Conservation (phyloP, 2,113 vertebrate species). For the Tupaia chinensis region DNA sequence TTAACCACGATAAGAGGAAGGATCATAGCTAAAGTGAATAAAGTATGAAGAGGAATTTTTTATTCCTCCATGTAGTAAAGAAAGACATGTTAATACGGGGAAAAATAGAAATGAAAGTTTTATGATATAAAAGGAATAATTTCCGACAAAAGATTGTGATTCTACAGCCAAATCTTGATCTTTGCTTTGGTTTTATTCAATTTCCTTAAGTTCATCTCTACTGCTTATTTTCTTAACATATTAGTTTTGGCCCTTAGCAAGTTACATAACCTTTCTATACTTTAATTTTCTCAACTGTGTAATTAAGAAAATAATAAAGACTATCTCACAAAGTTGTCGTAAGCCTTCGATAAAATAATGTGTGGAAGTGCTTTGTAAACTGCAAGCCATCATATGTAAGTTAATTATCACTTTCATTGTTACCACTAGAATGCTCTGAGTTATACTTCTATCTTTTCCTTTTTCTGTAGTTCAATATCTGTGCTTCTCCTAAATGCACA, state of each 20-base stretch:
- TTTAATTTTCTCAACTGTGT: slow-evolving; percentile 62
- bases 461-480: slow-evolving; percentile 3
- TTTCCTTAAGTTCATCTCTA: neutral
- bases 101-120: neutral
- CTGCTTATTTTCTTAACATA: slow-evolving; percentile 22
- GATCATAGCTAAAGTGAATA: neutral
- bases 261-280: slow-evolving; percentile 60
- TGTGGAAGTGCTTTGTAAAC: slow-evolving; percentile 56
- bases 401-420: slow-evolving; percentile 63
- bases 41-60: neutral
- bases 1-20: neutral
- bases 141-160: neutral
- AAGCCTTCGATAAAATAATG: slow-evolving; percentile 42
- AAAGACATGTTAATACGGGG: neutral
- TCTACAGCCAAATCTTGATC: neutral
- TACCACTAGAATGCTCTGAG: neutral
- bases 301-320: slow-evolving; percentile 71
- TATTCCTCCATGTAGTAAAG: neutral
- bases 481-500: neutral
- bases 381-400: neutral
- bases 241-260: slow-evolving; percentile 24
- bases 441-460: neutral
- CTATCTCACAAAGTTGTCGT: slow-evolving; percentile 1
- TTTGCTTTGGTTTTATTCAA: slow-evolving; percentile 30
- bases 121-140: neutral